phyloP scores from a whole-genome alignment of 2,113 vertebrate species.

The Cyanistes caeruleus region DNA sequence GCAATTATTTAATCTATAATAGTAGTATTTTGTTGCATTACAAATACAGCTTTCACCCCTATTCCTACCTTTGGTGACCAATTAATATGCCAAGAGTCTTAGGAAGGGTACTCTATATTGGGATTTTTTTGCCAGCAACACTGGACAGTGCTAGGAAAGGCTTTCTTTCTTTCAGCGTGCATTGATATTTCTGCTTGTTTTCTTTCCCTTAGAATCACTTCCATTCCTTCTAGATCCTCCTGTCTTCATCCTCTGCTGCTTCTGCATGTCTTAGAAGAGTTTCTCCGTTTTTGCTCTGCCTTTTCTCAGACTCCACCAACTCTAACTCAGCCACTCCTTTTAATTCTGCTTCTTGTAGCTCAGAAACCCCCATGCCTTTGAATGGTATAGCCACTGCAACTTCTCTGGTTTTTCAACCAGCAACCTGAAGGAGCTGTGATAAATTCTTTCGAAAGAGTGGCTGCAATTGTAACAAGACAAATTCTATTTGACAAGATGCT shows the following conservation, averaged over 20 bases:
- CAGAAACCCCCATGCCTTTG: neutral
- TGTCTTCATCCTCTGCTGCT: neutral
- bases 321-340: neutral
- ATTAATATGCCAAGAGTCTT: neutral
- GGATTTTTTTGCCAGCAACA: neutral
- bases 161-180: neutral
- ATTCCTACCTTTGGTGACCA: neutral
- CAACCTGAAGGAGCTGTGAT: neutral
- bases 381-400: neutral
- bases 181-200: neutral
- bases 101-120: neutral
- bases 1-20: neutral
- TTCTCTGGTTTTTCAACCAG: neutral
- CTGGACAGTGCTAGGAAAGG: neutral
- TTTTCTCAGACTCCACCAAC: neutral
- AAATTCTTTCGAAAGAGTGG: neutral
- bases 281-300: neutral
- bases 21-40: neutral
- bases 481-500: neutral
- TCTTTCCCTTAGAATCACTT: neutral
- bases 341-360: neutral
- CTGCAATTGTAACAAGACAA: neutral
- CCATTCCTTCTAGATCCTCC: neutral
- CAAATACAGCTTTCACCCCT: neutral
- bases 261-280: neutral